Conservation (phyloP, 2,113 vertebrate species). For the Neogobius melanostomus region DNA sequence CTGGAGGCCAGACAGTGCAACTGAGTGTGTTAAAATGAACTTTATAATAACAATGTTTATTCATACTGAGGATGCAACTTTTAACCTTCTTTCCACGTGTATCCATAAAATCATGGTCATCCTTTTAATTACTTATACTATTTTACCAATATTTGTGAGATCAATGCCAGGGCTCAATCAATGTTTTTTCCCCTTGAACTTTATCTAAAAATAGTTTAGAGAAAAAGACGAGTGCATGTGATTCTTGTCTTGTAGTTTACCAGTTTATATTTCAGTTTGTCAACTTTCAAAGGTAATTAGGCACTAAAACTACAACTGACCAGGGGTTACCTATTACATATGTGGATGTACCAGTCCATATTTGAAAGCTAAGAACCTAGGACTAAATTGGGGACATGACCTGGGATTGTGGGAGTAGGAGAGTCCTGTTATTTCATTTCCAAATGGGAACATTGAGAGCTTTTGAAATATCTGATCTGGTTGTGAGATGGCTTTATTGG, state of each 20-base stretch:
- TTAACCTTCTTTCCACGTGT: conserved; percentile 30
- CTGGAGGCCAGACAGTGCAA: conserved; percentile 1
- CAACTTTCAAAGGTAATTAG: too few species aligned
- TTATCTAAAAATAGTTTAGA: neutral
- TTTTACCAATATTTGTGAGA: neutral
- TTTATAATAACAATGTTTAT: neutral
- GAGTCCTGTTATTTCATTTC: neutral
- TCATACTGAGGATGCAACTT: conserved; percentile 16
- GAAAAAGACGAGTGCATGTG: neutral
- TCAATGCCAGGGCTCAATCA: conserved; percentile 28
- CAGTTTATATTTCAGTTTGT: neutral
- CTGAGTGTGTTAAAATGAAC: neutral
- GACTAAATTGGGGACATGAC: too few species aligned
- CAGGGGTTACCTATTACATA: too few species aligned
- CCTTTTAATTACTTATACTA: conserved; percentile 30
- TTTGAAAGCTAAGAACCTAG: too few species aligned
- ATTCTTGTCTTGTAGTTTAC: neutral
- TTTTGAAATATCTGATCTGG: too few species aligned
- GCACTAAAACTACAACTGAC: too few species aligned
- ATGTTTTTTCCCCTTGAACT: neutral
- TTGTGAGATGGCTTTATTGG: too few species aligned
- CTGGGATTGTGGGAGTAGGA: too few species aligned
- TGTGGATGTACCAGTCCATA: too few species aligned
- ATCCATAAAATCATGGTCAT: conserved; percentile 65
- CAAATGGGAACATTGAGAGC: neutral